Evolutionary conservation across 2,797 vertebrate genomes (phyloP), one percentile per base, ranked within the genome.

Genomic region (Eptatretus atami): DNA sequence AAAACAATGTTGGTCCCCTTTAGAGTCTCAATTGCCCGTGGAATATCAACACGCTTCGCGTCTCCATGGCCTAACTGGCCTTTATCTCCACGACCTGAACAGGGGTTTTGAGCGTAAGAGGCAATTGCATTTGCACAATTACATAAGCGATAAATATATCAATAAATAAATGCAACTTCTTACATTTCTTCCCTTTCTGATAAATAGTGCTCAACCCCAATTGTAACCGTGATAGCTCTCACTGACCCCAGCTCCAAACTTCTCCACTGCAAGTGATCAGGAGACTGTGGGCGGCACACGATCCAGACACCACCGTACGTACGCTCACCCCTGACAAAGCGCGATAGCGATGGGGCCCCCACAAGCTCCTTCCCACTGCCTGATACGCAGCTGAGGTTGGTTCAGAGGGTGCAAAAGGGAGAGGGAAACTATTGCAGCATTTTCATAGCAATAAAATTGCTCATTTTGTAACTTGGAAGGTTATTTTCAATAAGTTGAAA

Each of bases 171-270:
- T 4, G 25, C 13, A 44, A 55, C 53, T 53, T 10, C 44, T 25
- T 13, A 12, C 57, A 61, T 61, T n/a, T 25, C 57, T 25, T 61
- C 57, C 24, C 57, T 25, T 19, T 13, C 19, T 12, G 15, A 61
- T 53, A 54, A 6, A 3, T 54, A 9, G 31, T 44, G 31, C 31
- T 44, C 6, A 44, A 44, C 31, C 31, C 31, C 31, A 44, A 44
- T 44, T 44, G 31, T 44, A 44, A 44, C 31, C 31, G 31, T 44
- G 31, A 44, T 44, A 15, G 15, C 15, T 13, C 15, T 14, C 8
- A 74, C 82, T 75, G 66, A 95, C 88, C 86, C 88, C 88, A 95
- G 73, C 86, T 94, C 83, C 83, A 94, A 65, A 92, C 77, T 67
- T 80, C 82, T 54, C 88, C 86, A 70, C 88, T 86, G 0, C 80